Base-by-base conservation (phyloP, 2,888 invertebrate genomes). In the Geotrupes spiniger region DNA sequence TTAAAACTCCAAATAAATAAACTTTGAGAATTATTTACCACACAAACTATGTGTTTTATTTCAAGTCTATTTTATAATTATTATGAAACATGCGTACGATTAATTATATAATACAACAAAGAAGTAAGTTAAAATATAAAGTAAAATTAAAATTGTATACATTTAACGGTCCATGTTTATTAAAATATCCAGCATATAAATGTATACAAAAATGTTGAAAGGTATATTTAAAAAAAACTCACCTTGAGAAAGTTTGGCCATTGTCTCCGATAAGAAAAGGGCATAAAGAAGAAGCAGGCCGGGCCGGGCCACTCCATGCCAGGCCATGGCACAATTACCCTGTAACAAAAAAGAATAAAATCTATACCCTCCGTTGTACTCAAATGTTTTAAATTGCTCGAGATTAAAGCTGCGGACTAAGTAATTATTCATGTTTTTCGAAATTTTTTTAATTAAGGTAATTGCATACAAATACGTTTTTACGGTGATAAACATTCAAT, bases 281-380 rank as follows among this genome's bases (percentile, higher is more conserved):
- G 46, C 45, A 41, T 49, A 65, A 43, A 72, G 64, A 61, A 73
- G 66, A 61, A 73, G 65, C 63, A 72, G 69, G 69, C 72, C 71
- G 63, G 68, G 70, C 68, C 68, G 66, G 67, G 70, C 65, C 68
- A 68, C 70, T 65, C 69, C 71, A 72, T 70, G 69, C 70, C 71
- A 70, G 71, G 71, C 71, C 72, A 73, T 72, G 69, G 68, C 71
- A 71, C 70, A 61, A 64, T 68, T 67, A 69, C 70, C 70, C 72
- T 72, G 66, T 53, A 72, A 72, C 45, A 61, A 41, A 39, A 44
- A 54, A 40, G 45, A 39, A 28, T 9, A 33, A 10, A 33, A 42
- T 36, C n/a, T n/a, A 36, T n/a, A n/a, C n/a, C n/a, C n/a, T n/a
- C n/a, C n/a, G 17, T 36, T 16, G 9, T 36, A 16, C 17, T 36